These are phyloP conservation scores for Parnassius orleans DNA, from an alignment of 2,888 invertebrate species.

Conservation along the genomic window DNA sequence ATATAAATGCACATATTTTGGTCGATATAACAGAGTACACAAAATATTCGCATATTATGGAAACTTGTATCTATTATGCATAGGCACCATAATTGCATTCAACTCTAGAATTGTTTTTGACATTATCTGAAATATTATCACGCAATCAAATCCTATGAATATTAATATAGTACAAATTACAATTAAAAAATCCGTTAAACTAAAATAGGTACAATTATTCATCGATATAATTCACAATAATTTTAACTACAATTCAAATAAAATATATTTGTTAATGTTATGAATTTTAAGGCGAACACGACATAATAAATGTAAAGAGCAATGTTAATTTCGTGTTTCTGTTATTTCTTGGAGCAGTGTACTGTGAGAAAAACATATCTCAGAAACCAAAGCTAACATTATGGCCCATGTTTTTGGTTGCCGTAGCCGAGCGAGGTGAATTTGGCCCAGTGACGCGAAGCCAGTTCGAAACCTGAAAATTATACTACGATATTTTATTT, in stretches of 20 bases:
- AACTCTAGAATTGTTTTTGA: neutral
- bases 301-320: neutral
- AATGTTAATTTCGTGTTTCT: neutral
- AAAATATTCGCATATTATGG: neutral
- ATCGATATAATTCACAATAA: neutral
- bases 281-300: neutral
- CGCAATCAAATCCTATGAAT: neutral
- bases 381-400: constrained; percentile 73
- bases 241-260: neutral
- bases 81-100: constrained; percentile 2
- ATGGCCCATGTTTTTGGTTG: constrained; percentile 57
- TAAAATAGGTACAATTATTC: neutral
- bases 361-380: constrained; percentile 25
- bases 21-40: neutral
- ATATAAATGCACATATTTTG: neutral
- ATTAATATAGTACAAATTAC: neutral
- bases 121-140: neutral
- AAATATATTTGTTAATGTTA: neutral
- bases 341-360: neutral
- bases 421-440: constrained; percentile 73
- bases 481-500: constrained; percentile 3
- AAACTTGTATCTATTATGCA: neutral
- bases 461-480: constrained; percentile 73
- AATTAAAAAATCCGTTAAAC: neutral
- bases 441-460: constrained; percentile 81